Conservation (phyloP, 2,113 vertebrate genomes). For the Nyctibius bracteatus region DNA sequence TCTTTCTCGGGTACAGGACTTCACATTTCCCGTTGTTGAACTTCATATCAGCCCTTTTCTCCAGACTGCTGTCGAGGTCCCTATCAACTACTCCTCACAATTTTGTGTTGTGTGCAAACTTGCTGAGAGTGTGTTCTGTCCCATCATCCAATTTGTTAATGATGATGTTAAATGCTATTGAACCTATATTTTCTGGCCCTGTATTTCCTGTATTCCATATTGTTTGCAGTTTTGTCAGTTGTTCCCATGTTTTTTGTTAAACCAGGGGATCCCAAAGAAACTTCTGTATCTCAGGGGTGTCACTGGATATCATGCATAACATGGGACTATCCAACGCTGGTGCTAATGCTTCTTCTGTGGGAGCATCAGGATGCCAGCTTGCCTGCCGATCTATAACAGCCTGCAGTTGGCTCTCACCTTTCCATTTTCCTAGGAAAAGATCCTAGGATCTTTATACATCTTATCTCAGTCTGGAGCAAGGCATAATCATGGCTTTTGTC, state of each 20-base stretch:
- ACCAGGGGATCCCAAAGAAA: neutral
- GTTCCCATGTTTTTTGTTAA: neutral
- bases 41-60: neutral
- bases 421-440: neutral
- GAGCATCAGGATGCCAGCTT: neutral
- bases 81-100: neutral
- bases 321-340: neutral
- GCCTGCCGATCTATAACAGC: neutral
- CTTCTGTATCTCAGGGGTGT: neutral
- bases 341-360: neutral
- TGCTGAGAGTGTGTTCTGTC: neutral
- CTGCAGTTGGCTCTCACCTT: neutral
- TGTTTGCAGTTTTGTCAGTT: neutral
- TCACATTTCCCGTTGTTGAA: neutral
- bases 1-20: neutral
- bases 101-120: neutral
- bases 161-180: neutral
- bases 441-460: neutral
- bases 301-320: neutral
- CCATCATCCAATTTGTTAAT: neutral
- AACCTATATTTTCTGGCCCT: neutral
- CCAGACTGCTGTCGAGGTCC: neutral
- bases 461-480: neutral
- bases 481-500: neutral
- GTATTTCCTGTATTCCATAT: neutral